Percentiles rank a stretch among this genome's conserved stretches.
Evolutionary conservation across 2,113 vertebrate species (phyloP).

Genomic region (Cyphomyrus plagiostoma): DNA sequence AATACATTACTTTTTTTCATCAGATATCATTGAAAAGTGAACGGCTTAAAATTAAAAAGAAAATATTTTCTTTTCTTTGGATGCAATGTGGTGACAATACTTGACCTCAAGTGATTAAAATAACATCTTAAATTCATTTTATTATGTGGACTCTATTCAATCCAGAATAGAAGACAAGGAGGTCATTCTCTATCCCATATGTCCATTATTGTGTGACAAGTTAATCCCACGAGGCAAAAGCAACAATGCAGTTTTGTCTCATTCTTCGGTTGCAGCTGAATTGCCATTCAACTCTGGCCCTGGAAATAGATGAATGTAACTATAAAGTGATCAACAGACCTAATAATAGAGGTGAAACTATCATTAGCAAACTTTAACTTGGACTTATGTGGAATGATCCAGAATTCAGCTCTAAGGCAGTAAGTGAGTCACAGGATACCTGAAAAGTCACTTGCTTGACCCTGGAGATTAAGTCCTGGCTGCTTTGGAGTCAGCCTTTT

Average conservation of each 20-base stretch:
- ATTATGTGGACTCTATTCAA: background rate
- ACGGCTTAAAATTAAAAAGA: background rate
- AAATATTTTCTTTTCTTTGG: background rate
- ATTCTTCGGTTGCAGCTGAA: constrained; percentile 1
- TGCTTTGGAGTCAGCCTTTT: background rate
- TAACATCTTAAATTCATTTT: background rate
- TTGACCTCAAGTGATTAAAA: background rate
- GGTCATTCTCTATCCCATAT: background rate
- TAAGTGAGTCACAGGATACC: background rate
- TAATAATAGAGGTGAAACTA: constrained; percentile 14
- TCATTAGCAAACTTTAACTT: background rate
- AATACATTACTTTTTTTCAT: background rate
- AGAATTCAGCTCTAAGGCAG: background rate
- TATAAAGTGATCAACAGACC: background rate
- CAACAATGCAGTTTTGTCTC: background rate
- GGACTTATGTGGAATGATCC: background rate
- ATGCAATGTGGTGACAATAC: background rate
- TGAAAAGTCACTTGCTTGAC: background rate
- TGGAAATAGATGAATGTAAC: background rate
- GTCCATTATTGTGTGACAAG: background rate
- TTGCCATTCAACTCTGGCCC: background rate
- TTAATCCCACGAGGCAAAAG: background rate
- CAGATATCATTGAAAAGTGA: background rate
- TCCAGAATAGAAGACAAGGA: background rate
- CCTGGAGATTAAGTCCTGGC: background rate